Percentiles rank a stretch among this genome's conserved stretches.
phyloP scores from a whole-genome alignment of 2,797 vertebrate species.

The Clarias pachynema region DNA sequence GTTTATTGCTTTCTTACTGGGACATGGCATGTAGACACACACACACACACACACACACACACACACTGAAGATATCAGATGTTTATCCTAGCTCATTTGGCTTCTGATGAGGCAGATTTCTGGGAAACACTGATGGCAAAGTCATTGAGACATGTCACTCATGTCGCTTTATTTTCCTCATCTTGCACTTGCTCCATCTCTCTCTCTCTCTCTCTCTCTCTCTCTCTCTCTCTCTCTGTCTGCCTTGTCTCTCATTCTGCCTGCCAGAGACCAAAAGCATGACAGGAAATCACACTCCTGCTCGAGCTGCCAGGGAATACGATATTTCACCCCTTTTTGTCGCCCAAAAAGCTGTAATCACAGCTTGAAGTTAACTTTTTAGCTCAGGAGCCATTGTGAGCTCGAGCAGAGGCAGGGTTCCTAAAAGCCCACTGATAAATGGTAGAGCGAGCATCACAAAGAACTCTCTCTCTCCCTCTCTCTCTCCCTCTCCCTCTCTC shows the following conservation, averaged over 20 bases:
- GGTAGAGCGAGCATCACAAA: neutral
- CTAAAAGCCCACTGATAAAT: constrained; percentile 21
- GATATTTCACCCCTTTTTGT: constrained; percentile 33
- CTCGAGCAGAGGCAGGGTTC: constrained; percentile 12
- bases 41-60: neutral
- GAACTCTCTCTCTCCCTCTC: neutral
- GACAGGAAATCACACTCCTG: constrained; percentile 22
- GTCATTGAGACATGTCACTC: constrained; percentile 2
- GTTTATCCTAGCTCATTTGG: constrained; percentile 37
- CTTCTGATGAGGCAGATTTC: constrained; percentile 37
- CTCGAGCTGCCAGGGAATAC: constrained; percentile 23
- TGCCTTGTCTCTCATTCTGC: neutral
- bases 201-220: neutral
- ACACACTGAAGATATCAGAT: neutral
- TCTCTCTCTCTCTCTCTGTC: neutral
- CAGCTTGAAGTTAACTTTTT: constrained; percentile 32
- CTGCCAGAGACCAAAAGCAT: constrained; percentile 29
- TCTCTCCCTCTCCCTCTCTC: constrained; percentile 33
- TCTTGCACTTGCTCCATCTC: neutral
- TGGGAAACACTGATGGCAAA: constrained; percentile 29
- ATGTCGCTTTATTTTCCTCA: neutral
- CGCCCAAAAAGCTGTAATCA: constrained; percentile 28
- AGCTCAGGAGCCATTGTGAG: constrained; percentile 19
- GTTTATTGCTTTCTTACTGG: constrained; percentile 49
- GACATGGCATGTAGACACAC: constrained; percentile 1